phyloP scores from a whole-genome alignment of 2,888 invertebrate genomes.

The Ophion ellenae region DNA sequence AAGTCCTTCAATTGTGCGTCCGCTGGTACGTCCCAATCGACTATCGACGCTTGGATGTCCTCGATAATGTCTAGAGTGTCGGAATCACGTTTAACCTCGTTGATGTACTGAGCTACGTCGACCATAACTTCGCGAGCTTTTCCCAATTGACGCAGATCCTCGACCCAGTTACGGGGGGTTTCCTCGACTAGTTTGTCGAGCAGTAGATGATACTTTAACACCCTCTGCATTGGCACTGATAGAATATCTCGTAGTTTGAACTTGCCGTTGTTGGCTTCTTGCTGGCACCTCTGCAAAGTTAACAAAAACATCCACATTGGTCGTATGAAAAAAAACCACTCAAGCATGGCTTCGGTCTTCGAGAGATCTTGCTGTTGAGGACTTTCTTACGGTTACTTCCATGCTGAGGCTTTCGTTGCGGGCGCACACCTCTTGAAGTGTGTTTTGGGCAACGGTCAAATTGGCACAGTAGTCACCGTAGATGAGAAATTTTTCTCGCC shows the following conservation, averaged over 20 bases:
- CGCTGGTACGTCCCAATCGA: constrained; percentile 92
- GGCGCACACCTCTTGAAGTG: constrained; percentile 91
- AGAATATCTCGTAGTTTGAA: constrained; percentile 97
- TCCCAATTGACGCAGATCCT: constrained; percentile 92
- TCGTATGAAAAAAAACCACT: background rate
- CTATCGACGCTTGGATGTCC: constrained; percentile 94
- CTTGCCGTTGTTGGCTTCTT: constrained; percentile 96
- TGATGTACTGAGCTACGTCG: constrained; percentile 98
- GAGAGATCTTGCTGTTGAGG: background rate
- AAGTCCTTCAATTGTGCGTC: constrained; percentile 94
- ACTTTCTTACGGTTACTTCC: constrained; percentile 87
- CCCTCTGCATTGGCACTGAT: constrained; percentile 99
- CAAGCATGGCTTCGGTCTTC: too few species aligned
- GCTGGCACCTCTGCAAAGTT: constrained; percentile 92
- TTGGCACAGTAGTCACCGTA: constrained; percentile 99
- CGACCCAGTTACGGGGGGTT: constrained; percentile 93
- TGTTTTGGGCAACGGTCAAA: constrained; percentile 94
- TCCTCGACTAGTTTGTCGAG: constrained; percentile 95
- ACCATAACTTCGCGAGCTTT: constrained; percentile 97
- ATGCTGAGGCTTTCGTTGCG: constrained; percentile 88
- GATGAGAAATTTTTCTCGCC: constrained; percentile 94
- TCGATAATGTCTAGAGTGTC: constrained; percentile 95
- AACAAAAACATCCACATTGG: constrained; percentile 55
- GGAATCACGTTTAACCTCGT: constrained; percentile 98
- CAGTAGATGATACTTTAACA: constrained; percentile 98